These are phyloP conservation scores for Siniperca undulata DNA, from an alignment of 2,797 vertebrate genomes.

Conservation along the genomic window DNA sequence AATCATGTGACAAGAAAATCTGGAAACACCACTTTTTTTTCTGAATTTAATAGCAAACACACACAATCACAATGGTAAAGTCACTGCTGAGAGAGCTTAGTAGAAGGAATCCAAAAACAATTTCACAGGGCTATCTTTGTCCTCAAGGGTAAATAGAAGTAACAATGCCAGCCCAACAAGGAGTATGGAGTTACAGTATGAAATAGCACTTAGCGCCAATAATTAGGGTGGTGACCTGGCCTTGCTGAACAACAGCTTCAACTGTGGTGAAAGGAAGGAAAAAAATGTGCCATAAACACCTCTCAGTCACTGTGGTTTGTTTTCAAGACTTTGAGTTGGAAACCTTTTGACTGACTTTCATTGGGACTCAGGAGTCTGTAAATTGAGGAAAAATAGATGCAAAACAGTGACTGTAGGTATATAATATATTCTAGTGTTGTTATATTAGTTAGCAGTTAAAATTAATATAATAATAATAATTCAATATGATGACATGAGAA, in stretches of 20 bases:
- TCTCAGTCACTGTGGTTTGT: constrained; percentile 1
- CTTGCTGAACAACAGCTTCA: constrained; percentile 42
- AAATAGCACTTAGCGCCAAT: constrained; percentile 25
- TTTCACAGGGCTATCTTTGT: constrained; percentile 80
- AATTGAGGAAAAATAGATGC: neutral
- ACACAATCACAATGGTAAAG: neutral
- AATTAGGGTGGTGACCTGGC: neutral
- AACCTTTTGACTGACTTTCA: constrained; percentile 11
- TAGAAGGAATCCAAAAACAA: constrained; percentile 56
- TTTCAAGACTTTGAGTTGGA: constrained; percentile 37
- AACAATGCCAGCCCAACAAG: constrained; percentile 50
- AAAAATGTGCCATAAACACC: constrained; percentile 37
- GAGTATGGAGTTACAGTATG: constrained; percentile 52
- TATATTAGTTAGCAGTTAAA: neutral
- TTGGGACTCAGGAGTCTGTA: neutral
- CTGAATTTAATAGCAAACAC: neutral
- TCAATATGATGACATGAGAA: neutral
- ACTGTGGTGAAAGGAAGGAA: constrained; percentile 9
- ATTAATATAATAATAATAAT: neutral
- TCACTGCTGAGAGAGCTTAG: constrained; percentile 35
- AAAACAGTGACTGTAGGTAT: neutral
- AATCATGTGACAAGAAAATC: neutral
- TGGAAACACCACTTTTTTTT: neutral
- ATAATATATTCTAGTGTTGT: too few species aligned
- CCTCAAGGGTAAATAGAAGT: constrained; percentile 65